A percentile compares a stretch with the other conserved stretches of the same genome.
These are phyloP conservation scores for Ifrita kowaldi DNA, from an alignment of 2,113 vertebrate species.

Conservation along the genomic window DNA sequence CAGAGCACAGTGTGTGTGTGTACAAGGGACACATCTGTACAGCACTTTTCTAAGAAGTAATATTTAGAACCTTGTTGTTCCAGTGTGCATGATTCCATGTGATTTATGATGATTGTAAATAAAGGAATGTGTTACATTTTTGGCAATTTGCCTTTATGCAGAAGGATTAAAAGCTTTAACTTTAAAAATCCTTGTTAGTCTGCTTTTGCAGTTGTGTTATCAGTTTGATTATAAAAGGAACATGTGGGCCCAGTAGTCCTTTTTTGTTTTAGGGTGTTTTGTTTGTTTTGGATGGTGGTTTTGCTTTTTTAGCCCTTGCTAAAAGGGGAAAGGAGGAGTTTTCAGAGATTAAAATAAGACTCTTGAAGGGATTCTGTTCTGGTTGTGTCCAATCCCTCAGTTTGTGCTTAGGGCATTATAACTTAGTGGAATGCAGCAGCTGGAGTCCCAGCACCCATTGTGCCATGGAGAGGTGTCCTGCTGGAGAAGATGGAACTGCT, in stretches of 20 bases:
- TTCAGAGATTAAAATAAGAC: neutral
- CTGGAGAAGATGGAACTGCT: neutral
- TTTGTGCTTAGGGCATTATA: neutral
- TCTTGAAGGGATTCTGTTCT: neutral
- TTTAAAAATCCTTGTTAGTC: neutral
- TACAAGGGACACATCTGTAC: neutral
- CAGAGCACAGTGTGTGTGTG: neutral
- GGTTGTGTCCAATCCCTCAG: neutral
- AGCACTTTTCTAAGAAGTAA: neutral
- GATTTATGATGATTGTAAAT: conserved; percentile 3
- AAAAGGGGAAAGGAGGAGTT: neutral
- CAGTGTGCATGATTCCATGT: neutral
- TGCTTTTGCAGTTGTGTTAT: neutral
- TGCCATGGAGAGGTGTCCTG: neutral
- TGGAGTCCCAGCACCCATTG: neutral
- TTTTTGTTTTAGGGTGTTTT: neutral
- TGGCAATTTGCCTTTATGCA: conserved; percentile 1
- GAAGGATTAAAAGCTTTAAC: conserved; percentile 2
- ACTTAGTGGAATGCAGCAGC: neutral
- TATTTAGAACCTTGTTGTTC: neutral
- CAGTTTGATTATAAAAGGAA: neutral
- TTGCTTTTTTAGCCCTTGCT: neutral
- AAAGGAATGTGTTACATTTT: neutral
- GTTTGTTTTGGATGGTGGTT: neutral
- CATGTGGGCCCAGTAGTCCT: neutral